Conservation (phyloP, 2,797 vertebrate genomes). For the Poecilia velifera region DNA sequence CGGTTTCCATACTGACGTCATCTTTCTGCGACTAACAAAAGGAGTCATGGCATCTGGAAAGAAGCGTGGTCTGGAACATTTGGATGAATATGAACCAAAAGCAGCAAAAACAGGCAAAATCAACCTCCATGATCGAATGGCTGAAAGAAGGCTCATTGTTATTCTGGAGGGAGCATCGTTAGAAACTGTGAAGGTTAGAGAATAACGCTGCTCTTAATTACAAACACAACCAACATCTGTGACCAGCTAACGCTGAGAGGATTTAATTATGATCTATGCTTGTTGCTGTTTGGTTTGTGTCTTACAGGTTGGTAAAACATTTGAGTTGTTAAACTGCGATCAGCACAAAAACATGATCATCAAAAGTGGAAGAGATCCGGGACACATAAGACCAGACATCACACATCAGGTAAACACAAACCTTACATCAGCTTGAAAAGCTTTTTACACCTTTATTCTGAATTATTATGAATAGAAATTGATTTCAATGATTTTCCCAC, state of each 20-base stretch:
- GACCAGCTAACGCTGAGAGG: neutral
- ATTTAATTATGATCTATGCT: neutral
- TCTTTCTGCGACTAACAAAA: constrained; percentile 47
- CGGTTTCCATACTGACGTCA: constrained; percentile 40
- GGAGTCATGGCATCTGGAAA: constrained; percentile 73
- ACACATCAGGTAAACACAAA: constrained; percentile 87
- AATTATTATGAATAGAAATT: neutral
- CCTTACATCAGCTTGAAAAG: neutral
- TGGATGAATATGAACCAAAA: constrained; percentile 85
- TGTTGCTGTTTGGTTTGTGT: constrained; percentile 2
- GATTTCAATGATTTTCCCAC: neutral
- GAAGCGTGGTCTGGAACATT: constrained; percentile 85
- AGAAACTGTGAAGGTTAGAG: constrained; percentile 92
- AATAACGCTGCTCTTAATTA: constrained; percentile 13
- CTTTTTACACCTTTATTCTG: neutral
- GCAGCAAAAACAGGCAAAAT: constrained; percentile 63
- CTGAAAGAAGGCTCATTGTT: constrained; percentile 86
- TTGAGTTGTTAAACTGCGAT: constrained; percentile 95
- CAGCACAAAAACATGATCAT: constrained; percentile 91
- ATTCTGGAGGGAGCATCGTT: constrained; percentile 92
- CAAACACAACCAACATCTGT: neutral
- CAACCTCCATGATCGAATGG: constrained; percentile 79
- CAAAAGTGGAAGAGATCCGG: constrained; percentile 91
- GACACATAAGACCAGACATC: constrained; percentile 91
- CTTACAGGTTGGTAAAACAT: constrained; percentile 92